A percentile compares a stretch with the other conserved stretches of the same genome.
Conservation (phyloP, 2,113 vertebrate genomes). For the Brachypteracias leptosomus region DNA sequence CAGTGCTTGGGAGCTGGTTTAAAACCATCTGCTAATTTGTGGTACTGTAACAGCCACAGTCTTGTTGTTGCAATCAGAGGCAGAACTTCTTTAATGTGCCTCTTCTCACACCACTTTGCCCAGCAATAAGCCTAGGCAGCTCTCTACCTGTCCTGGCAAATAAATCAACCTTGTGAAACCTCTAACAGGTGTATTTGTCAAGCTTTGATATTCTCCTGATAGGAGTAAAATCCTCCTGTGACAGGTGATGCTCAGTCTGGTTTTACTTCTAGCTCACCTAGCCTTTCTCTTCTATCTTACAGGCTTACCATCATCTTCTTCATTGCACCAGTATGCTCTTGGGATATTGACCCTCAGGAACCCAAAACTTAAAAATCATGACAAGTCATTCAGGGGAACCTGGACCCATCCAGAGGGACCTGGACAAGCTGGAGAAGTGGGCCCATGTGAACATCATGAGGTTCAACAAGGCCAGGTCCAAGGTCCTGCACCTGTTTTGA, state of each 20-base stretch:
- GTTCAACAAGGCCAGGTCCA: too few relatives aligned
- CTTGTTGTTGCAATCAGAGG: not conserved
- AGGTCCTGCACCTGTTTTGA: too few relatives aligned
- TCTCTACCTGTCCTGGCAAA: slow-evolving; percentile 44
- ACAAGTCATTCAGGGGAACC: not conserved
- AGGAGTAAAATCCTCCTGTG: not conserved
- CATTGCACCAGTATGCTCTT: not conserved
- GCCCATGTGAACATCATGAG: too few relatives aligned
- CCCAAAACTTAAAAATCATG: not conserved
- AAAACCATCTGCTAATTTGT: slow-evolving; percentile 50
- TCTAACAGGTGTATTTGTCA: slow-evolving; percentile 42
- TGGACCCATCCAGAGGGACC: too few relatives aligned
- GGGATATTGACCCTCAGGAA: not conserved
- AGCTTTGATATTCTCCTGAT: not conserved
- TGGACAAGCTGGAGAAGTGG: too few relatives aligned
- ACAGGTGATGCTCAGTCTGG: slow-evolving; percentile 14
- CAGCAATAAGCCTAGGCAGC: not conserved
- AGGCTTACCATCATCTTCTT: not conserved
- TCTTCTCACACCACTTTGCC: slow-evolving; percentile 14
- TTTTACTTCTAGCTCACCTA: not conserved
- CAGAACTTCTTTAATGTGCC: slow-evolving; percentile 20
- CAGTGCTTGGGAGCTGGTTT: slow-evolving; percentile 54
- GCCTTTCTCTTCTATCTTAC: not conserved
- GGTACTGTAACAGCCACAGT: not conserved
- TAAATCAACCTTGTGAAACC: slow-evolving; percentile 3